Evolutionary conservation across 2,797 vertebrate species (phyloP), one percentile per base, ranked within the genome.

Genomic region (Acanthopagrus latus): DNA sequence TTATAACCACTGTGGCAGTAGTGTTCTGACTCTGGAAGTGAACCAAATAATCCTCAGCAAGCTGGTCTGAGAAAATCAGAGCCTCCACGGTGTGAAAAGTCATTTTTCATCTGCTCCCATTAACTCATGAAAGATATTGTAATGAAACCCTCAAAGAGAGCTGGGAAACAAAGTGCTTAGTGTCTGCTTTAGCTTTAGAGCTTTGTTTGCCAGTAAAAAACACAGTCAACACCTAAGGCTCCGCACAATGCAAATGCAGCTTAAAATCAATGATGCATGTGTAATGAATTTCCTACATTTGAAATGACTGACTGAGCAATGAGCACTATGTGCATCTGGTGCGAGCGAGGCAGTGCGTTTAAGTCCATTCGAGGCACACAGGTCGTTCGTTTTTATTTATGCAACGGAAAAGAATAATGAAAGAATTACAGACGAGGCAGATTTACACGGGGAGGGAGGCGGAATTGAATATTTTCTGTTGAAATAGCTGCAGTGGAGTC

Each of bases 281-380:
- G 60, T 82, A 90, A 92, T 91, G 88, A 83, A 71, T 88, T 90
- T 85, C 68, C 81, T 86, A 74, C 89, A 86, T 91, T 86, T 80
- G 67, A 88, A 91, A 88, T 89, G 88, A 89, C 81, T 86, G 81
- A 87, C 78, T 87, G 85, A 90, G 80, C 86, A 92, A 85, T 84
- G 74, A 88, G 88, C 84, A 81, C 68, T 78, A 46, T 67, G 80
- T 86, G 82, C 80, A 88, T 89, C 82, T 87, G 82, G 78, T 80
- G 71, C 55, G 64, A 83, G 81, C 69, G 41, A 78, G 64, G 78
- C 56, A 12, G 43, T 74, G 78, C 64, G 64, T 90, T 71, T 50
- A 67, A 78, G 81, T 78, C 55, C 64, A 71, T 76, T 65, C 65
- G 44, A 48, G 51, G 60, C 69, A 44, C 74, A 72, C 43, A 17